phyloP scores from a whole-genome alignment of 2,797 vertebrate genomes.

The Cryptoblepharus egeriae region DNA sequence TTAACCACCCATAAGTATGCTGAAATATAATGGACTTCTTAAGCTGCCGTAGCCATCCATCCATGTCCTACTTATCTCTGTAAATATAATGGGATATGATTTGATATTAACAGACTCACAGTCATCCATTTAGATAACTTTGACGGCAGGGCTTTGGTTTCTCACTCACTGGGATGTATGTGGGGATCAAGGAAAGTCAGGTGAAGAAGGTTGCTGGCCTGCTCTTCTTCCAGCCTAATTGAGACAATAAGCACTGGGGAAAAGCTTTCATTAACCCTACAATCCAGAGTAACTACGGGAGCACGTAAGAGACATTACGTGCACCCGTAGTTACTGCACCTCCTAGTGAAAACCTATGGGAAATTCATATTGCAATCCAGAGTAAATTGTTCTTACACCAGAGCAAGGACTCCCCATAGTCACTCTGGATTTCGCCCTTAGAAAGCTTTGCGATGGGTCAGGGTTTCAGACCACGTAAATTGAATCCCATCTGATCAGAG shows the following conservation, averaged over 20 bases:
- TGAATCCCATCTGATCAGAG: no score
- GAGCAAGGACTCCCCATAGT: no score
- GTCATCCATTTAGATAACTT: slow-evolving; percentile 56
- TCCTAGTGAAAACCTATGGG: no score
- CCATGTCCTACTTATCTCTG: slow-evolving; percentile 65
- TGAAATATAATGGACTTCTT: slow-evolving; percentile 62
- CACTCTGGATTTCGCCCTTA: no score
- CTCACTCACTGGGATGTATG: slow-evolving; percentile 11
- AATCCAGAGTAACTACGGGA: no score
- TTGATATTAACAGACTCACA: slow-evolving; percentile 66
- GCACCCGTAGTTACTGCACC: no score
- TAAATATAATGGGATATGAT: slow-evolving; percentile 73
- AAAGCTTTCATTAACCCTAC: not conserved
- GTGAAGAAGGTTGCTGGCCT: not conserved
- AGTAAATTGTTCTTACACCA: no score
- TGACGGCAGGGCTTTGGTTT: slow-evolving; percentile 8
- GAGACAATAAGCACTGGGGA: not conserved
- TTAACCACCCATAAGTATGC: slow-evolving; percentile 56
- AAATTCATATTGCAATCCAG: no score
- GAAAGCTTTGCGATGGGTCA: no score
- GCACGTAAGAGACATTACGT: no score
- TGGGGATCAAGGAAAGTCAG: slow-evolving; percentile 11
- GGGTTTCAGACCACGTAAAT: no score
- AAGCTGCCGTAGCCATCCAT: slow-evolving; percentile 57
- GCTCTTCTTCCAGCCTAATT: not conserved